Base-by-base conservation (phyloP, 1,140 invertebrate species). In the Scylla paramamosain region DNA sequence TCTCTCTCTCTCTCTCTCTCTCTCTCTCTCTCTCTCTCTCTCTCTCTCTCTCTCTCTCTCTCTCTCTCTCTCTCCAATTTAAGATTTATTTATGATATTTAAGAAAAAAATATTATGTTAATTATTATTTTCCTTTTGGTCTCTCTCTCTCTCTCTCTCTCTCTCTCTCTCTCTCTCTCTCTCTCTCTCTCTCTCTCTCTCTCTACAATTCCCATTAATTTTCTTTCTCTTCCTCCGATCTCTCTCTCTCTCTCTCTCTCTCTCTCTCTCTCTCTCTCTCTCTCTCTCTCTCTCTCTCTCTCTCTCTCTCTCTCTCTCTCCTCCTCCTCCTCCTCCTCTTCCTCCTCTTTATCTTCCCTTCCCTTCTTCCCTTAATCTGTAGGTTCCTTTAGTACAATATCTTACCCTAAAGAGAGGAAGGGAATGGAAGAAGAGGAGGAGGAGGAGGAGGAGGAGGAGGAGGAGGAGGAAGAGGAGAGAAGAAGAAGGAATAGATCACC, bases 101-200 rank as follows among this genome's bases (percentile, higher is more conserved):
- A 59, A 14, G 10, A 4, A 20, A 8, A 59, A 59, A 59, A 59
- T 4, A 59, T 59, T 59, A 48, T 48, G 52, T 59, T 59, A 8
- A 59, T 59, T 14, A 59, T 59, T 4, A 59, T 77, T 77, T n/a
- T 8, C 1, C n/a, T n/a, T n/a, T 20, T 59, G 10, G 2, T 20
- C 88, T 88, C 91, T 92, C 52, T 92, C 91, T 92, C 52, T 92
- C 91, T 92, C 52, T 92, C 91, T 91, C 46, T 91, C 90, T 88
- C 46, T 91, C 90, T 91, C 46, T 91, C 90, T 91, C 46, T 91
- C 90, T 91, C n/a, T 77, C 67, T 77, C n/a, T 77, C 67, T 77
- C n/a, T 77, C 67, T 77, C n/a, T 77, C 67, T 14, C n/a, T 77
- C 67, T 77, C n/a, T 77, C 67, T 77, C n/a, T 14, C 14, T 52